Evolutionary conservation across 2,113 vertebrate species (phyloP).

Genomic region (Ceuthmochares aereus): DNA sequence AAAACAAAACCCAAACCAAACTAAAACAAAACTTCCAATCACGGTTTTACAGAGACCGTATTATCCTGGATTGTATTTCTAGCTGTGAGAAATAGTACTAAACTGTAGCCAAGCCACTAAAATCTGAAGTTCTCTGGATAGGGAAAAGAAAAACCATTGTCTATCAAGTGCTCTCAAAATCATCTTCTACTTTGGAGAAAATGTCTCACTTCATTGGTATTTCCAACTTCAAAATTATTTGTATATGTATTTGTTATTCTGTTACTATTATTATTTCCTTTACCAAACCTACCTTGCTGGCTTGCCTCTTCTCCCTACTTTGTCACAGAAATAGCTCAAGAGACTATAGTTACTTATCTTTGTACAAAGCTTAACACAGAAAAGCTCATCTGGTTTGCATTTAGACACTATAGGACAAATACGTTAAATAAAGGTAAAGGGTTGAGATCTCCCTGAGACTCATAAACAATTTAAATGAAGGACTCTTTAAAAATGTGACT

Average conservation of each 20-base stretch:
- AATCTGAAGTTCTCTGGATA: neutral
- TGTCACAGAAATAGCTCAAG: neutral
- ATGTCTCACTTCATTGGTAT: neutral
- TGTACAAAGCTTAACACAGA: neutral
- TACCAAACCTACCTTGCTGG: neutral
- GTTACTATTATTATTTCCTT: neutral
- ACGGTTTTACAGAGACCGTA: neutral
- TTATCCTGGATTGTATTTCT: neutral
- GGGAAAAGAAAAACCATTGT: neutral
- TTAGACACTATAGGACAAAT: neutral
- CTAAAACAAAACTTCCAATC: neutral
- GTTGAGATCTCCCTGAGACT: neutral
- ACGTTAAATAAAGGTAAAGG: neutral
- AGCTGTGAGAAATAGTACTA: neutral
- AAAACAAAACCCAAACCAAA: neutral
- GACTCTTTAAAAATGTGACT: neutral
- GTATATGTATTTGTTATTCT: neutral
- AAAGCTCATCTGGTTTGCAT: neutral
- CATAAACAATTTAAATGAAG: neutral
- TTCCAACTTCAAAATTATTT: neutral
- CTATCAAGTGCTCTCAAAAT: neutral
- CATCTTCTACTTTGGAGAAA: neutral
- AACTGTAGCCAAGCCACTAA: neutral
- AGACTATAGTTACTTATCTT: neutral
- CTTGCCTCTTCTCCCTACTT: neutral